Evolutionary conservation across 2,797 vertebrate species (phyloP).

Genomic region (Etheostoma perlongum): DNA sequence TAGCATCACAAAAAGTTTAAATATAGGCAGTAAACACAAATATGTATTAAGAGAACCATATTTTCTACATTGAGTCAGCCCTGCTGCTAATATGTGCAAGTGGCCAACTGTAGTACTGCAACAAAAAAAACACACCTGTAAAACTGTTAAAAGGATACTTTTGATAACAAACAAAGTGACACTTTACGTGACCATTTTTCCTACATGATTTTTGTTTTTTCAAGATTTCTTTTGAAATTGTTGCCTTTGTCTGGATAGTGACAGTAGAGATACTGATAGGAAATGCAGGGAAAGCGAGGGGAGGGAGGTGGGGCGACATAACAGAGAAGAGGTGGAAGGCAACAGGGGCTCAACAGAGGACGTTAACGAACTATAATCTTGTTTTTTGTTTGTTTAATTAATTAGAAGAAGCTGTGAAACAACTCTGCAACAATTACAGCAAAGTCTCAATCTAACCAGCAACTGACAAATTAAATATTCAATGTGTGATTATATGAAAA

Average conservation of each 20-base stretch:
- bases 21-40: not conserved
- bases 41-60: not conserved
- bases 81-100: not conserved
- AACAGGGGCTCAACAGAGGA: not conserved
- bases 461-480: not conserved
- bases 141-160: not conserved
- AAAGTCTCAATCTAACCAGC: not conserved
- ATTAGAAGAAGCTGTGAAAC: not conserved
- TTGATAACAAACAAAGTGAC: not conserved
- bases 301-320: not conserved
- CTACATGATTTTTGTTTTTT: not conserved
- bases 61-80: not conserved
- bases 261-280: not conserved
- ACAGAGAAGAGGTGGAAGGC: conserved; percentile 5
- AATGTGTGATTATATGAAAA: not conserved
- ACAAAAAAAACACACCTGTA: not conserved
- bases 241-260: not conserved
- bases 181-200: not conserved
- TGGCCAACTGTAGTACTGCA: conserved; percentile 11
- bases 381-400: not conserved
- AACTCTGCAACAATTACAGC: not conserved
- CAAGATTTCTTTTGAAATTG: not conserved
- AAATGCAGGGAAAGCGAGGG: not conserved
- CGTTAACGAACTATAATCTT: not conserved
- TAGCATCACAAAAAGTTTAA: not conserved